Percentiles rank a stretch among this genome's conserved stretches.
phyloP scores from a whole-genome alignment of 2,113 vertebrate genomes.

The Indicator maculatus region DNA sequence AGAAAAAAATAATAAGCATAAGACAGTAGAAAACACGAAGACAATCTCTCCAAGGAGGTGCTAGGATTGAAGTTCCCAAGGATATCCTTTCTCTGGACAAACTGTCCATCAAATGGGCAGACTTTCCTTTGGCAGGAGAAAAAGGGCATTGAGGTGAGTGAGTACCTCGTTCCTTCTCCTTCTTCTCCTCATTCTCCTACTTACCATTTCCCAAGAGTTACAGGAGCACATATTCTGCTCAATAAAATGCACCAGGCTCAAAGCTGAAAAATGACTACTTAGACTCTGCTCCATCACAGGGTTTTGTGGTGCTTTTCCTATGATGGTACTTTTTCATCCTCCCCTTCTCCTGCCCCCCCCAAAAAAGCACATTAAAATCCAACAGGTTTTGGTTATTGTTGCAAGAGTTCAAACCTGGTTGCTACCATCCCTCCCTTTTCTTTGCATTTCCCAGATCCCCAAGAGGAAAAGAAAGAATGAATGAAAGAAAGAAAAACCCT shows the following conservation, averaged over 20 bases:
- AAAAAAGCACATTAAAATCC: neutral
- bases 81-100: neutral
- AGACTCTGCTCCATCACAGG: neutral
- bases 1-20: neutral
- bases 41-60: neutral
- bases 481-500: slow-evolving; percentile 7
- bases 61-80: neutral
- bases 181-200: neutral
- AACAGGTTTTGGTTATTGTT: slow-evolving; percentile 10
- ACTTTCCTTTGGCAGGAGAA: neutral
- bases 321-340: no score
- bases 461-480: neutral
- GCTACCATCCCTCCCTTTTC: neutral
- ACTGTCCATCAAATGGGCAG: accelerated
- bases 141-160: neutral
- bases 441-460: neutral
- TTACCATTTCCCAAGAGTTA: neutral
- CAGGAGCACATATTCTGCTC: neutral
- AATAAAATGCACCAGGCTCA: neutral
- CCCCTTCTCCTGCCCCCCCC: no score
- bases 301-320: neutral
- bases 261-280: neutral
- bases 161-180: neutral
- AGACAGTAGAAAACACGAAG: accelerated
- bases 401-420: neutral